Conservation (phyloP, 1,140 invertebrate species). For the Dendrolimus kikuchii region DNA sequence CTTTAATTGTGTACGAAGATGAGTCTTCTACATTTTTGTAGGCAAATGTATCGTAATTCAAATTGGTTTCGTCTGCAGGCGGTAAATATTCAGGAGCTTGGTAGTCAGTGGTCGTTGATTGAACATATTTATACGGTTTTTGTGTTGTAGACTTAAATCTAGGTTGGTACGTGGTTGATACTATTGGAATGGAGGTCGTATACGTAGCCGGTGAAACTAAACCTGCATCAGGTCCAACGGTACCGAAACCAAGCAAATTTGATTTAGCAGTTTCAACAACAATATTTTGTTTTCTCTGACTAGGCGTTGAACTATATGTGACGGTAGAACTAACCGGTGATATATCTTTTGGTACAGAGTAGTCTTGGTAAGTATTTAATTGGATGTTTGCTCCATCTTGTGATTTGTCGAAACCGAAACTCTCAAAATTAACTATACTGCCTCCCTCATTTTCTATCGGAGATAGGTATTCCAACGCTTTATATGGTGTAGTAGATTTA, state of each 20-base stretch:
- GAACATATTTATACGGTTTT: conserved; percentile 29
- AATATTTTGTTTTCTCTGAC: conserved; percentile 51
- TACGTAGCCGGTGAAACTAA: conserved; percentile 46
- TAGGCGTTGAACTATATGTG: conserved; percentile 17
- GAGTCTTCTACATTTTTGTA: conserved; percentile 20
- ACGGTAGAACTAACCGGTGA: conserved; percentile 9
- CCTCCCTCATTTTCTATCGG: conserved; percentile 23
- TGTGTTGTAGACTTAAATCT: conserved; percentile 36
- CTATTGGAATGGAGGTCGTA: conserved; percentile 31
- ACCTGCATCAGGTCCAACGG: conserved; percentile 63
- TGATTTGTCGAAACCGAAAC: conserved; percentile 31
- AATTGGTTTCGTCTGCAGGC: conserved; percentile 28
- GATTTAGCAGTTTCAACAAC: conserved; percentile 58
- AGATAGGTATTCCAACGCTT: conserved; percentile 54
- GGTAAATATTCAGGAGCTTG: conserved; percentile 57
- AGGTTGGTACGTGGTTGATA: conserved; percentile 32
- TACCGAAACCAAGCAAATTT: conserved; percentile 61
- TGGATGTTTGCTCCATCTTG: conserved; percentile 13
- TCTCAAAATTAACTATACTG: conserved; percentile 35
- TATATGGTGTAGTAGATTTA: conserved; percentile 29
- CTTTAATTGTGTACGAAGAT: conserved; percentile 21
- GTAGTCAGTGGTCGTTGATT: conserved; percentile 37
- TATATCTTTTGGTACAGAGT: conserved; percentile 7
- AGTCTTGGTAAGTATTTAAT: conserved; percentile 35
- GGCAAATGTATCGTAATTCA: conserved; percentile 27